These are phyloP conservation scores for Neotoxoptera formosana DNA, from an alignment of 1,140 invertebrate genomes.

Conservation along the genomic window DNA sequence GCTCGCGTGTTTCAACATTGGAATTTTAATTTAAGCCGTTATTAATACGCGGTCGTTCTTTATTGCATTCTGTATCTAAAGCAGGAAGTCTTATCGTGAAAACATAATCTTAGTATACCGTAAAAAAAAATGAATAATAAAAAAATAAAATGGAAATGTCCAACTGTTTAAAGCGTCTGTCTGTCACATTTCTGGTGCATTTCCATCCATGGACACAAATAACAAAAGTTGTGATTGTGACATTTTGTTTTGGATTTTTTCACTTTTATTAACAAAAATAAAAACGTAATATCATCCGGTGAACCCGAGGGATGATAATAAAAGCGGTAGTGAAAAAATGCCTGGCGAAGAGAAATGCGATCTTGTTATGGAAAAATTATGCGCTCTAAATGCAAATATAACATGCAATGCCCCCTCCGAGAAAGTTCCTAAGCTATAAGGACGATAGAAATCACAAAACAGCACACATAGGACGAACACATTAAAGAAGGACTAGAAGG, in stretches of 20 bases:
- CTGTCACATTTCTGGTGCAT: conserved; percentile 33
- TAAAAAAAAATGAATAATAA: conserved; percentile 29
- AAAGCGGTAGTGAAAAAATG: conserved; percentile 23
- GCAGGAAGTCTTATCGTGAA: conserved; percentile 16
- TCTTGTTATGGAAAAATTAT: conserved; percentile 58
- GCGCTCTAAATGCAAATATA: conserved; percentile 49
- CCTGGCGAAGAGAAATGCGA: neutral
- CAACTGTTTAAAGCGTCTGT: conserved; percentile 27
- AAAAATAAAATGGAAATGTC: conserved; percentile 28
- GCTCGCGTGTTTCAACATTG: neutral
- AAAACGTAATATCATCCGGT: conserved; percentile 39
- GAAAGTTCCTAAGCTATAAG: neutral
- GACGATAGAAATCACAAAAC: neutral
- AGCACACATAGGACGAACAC: neutral
- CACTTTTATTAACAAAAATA: conserved; percentile 47
- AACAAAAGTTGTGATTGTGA: conserved; percentile 48
- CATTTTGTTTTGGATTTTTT: conserved; percentile 47
- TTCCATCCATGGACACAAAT: conserved; percentile 27
- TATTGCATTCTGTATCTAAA: conserved; percentile 23
- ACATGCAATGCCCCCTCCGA: neutral
- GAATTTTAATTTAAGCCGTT: conserved; percentile 32
- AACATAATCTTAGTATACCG: conserved; percentile 22
- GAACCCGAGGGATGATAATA: conserved; percentile 24
- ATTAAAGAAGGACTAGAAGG: neutral
- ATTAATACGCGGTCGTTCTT: conserved; percentile 33